Percentiles rank a stretch among this genome's conserved stretches.
phyloP scores from a whole-genome alignment of 2,113 vertebrate genomes.

The Toxostoma redivivum region DNA sequence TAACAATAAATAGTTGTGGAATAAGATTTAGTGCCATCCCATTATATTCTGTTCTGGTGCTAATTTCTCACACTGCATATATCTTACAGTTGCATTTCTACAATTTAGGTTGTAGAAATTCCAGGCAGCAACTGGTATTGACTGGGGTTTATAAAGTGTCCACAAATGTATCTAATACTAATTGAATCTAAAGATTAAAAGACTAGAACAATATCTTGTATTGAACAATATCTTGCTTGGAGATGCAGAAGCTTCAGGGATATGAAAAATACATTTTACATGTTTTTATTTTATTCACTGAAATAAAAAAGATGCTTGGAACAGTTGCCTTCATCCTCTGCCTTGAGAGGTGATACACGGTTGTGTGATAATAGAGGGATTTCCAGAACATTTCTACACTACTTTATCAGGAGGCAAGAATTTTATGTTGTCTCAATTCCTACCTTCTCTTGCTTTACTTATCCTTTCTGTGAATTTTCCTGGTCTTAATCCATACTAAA shows the following conservation, averaged over 20 bases:
- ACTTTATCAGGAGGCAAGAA: background rate
- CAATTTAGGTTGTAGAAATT: background rate
- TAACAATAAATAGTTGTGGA: background rate
- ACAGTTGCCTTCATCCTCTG: background rate
- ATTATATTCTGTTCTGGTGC: background rate
- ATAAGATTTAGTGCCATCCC: background rate
- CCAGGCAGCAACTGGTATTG: background rate
- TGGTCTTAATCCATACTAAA: background rate
- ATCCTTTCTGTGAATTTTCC: background rate
- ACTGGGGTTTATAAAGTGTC: background rate
- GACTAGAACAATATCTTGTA: background rate
- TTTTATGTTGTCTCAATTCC: background rate
- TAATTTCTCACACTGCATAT: background rate
- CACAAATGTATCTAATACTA: background rate
- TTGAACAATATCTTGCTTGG: background rate
- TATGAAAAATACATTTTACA: background rate
- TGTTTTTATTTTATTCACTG: background rate
- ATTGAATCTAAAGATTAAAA: background rate
- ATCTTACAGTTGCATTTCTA: background rate
- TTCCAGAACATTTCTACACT: background rate
- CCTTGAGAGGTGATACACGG: background rate
- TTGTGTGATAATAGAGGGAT: background rate
- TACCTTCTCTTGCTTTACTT: background rate
- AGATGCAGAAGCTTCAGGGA: background rate
- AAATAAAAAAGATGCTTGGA: background rate